phyloP scores from a whole-genome alignment of 2,113 vertebrate genomes.

The Rhinogobius similis region DNA sequence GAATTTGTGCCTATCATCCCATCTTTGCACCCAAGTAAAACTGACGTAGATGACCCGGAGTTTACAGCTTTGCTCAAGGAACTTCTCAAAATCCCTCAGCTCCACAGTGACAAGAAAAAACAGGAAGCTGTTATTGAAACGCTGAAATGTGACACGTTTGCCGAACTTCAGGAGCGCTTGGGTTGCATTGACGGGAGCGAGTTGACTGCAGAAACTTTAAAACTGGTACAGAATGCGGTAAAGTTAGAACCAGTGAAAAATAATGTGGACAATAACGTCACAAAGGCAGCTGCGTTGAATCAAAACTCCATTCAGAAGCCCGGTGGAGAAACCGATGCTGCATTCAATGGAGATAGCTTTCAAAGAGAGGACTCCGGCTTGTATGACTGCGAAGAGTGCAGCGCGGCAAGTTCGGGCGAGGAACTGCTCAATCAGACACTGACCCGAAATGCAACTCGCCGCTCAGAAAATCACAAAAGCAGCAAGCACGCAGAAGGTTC shows the following conservation, averaged over 20 bases:
- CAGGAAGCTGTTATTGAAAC: conserved; percentile 41
- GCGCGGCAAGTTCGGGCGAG: conserved; percentile 82
- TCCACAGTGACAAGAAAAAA: conserved; percentile 58
- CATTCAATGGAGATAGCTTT: conserved; percentile 59
- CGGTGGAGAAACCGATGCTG: conserved; percentile 44
- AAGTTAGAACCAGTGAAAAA: conserved; percentile 45
- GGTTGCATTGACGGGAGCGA: conserved; percentile 80
- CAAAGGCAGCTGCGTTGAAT: conserved; percentile 21
- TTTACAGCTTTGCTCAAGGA: conserved; percentile 67
- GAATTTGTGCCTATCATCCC: conserved; percentile 96
- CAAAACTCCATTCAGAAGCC: conserved; percentile 42
- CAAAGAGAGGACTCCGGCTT: conserved; percentile 83
- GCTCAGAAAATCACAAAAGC: background rate
- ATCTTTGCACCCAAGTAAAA: conserved; percentile 86
- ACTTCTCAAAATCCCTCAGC: conserved; percentile 67
- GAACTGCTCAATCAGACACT: conserved; percentile 81
- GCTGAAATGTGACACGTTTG: conserved; percentile 97
- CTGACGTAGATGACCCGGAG: conserved; percentile 71
- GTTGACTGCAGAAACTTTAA: conserved; percentile 44
- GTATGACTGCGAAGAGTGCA: conserved; percentile 87
- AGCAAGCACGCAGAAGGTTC: conserved; percentile 70
- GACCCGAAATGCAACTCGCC: conserved; percentile 52
- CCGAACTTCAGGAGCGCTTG: conserved; percentile 93
- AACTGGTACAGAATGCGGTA: conserved; percentile 15
- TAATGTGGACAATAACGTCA: conserved; percentile 9